Base-by-base conservation (phyloP, 2,113 vertebrate genomes). In the Ochotona curzoniae region DNA sequence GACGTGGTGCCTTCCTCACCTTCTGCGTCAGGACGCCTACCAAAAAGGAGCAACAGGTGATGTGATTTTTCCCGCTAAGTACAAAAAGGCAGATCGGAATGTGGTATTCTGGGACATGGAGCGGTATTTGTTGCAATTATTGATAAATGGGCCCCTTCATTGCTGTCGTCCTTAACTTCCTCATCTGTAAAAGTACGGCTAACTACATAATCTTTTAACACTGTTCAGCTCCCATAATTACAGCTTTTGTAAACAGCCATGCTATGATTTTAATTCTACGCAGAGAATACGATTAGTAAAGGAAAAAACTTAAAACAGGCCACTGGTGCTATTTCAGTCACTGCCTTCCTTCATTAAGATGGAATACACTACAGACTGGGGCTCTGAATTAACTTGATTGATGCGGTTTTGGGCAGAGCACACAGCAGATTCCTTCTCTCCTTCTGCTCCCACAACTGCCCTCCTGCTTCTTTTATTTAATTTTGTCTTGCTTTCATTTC, bases 21-120 rank as follows among this genome's bases (percentile, higher is more conserved):
- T 85, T 7, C 91, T 61, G 51, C 85, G 12, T 81, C 54, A 71
- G 51, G 71, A 74, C 15, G 49, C 30, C 11, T 25, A 71, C 32
- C 0, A 7, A 71, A 81, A 93, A 47, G 30, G 2, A 89, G n/a
- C 66, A 5, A 12, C 35, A 35, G 78, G 35, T n/a, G 60, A 32
- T 70, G 30, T 79, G 54, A 63, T 63, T 87, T 93, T 51, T 60
- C 69, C 88, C 89, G 92, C 80, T 91, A 70, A 63, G 64, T 12
- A 94, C 30, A 23, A 84, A 86, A 94, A 47, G 26, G 21, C 21
- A 47, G 8, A 79, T 49, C 54, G 60, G 47, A 81, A 2, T 61
- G 66, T 73, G 28, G 51, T 90, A 57, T 80, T 20, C 78, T 60
- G 15, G 1, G 8, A 60, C 89, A 4, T 87, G 5, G 54, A 32